A percentile compares a stretch with the other conserved stretches of the same genome.
Conservation (phyloP, 1,140 invertebrate species). For the Heterodera carotae region DNA sequence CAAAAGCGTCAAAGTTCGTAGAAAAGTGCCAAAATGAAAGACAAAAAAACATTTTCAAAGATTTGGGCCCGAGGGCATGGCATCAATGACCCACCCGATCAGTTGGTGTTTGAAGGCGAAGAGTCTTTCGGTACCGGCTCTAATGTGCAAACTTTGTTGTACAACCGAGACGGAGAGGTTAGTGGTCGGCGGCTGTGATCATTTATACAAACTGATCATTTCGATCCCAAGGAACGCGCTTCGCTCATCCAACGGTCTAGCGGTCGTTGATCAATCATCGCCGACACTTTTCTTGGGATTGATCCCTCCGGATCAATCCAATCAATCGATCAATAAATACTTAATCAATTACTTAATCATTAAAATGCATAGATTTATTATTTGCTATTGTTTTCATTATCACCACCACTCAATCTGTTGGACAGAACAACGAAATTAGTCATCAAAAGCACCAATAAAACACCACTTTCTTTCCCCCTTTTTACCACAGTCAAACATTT, state of each 20-base stretch:
- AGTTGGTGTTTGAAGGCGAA: constrained; percentile 62
- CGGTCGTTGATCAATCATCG: constrained; percentile 9
- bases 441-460: neutral
- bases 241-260: constrained; percentile 60
- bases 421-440: neutral
- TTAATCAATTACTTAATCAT: too few relatives aligned
- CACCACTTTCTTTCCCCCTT: too few relatives aligned
- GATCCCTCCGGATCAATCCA: neutral
- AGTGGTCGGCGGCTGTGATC: constrained; percentile 8
- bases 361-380: constrained; percentile 1
- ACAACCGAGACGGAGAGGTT: constrained; percentile 62
- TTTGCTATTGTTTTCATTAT: neutral
- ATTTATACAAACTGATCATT: constrained; percentile 20
- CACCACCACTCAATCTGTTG: neutral
- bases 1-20: constrained; percentile 58
- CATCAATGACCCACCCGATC: constrained; percentile 57
- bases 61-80: constrained; percentile 64
- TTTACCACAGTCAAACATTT: too few relatives aligned
- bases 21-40: neutral
- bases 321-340: too few relatives aligned
- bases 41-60: constrained; percentile 28
- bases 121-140: constrained; percentile 61
- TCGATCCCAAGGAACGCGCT: constrained; percentile 56
- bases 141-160: constrained; percentile 64
- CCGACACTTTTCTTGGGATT: too few relatives aligned